Evolutionary conservation across 2,888 invertebrate species (phyloP), one percentile per base, ranked within the genome.

Genomic region (Brenthis daphne): DNA sequence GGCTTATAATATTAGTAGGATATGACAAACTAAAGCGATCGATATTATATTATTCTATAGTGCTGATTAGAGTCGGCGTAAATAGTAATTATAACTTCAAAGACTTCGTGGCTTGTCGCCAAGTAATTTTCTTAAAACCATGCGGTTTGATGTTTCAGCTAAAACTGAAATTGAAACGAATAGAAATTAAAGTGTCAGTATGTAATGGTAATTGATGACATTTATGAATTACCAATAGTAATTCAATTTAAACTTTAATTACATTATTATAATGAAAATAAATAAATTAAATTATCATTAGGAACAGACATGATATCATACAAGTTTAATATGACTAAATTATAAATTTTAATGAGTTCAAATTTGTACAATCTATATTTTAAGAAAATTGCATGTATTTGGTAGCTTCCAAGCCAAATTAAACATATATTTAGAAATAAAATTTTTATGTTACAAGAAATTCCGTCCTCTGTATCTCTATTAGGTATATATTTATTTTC

Each of bases 31-130:
- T 24, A 24, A 43, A 13, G 13, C 20, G 1, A 57, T 20, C 43
- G 24, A 29, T 29, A 0, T 24, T 57, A 1, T 57, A 20, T 47
- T 24, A 24, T 24, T 47, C 47, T 20, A 47, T 57, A 47, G 20
- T 37, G 16, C 43, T 16, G 14, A 47, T 13, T 12, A 13, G 20
- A 3, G 24, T 24, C 3, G 5, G 20, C 47, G 13, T 8, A 57
- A 57, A 47, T 57, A 43, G 37, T 37, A 37, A 20, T 43, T 47
- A 57, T 13, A 20, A 47, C 43, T 47, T 6, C 12, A 57, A 57
- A 65, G 57, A 43, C 57, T 65, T 50, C 54, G 48, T 68, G 68
- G 70, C 65, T 71, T 68, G 64, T 71, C 64, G 66, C 66, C 71
- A 66, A 68, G 47, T 64, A 57, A 58, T 57, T 66, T 57, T 57